Base-by-base conservation (phyloP, 2,888 invertebrate genomes). In the Andrena dorsata region DNA sequence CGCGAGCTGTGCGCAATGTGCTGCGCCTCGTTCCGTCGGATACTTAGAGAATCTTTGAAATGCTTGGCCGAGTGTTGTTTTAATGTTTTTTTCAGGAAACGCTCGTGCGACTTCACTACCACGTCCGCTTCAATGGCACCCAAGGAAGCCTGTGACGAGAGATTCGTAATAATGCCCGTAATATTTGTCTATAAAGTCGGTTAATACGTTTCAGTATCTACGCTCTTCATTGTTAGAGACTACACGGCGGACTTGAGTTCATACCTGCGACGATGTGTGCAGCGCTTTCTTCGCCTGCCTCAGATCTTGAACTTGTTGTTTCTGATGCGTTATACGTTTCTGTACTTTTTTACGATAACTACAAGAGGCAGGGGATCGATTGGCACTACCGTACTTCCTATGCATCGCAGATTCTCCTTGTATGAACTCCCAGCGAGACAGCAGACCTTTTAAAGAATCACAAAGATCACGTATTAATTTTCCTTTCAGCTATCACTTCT, bases 341-440 rank as follows among this genome's bases (percentile, higher is more conserved):
- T 97, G 96, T 85, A 96, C 94, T 91, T 96, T 96, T 89, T 96
- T 96, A 13, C 96, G 95, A 90, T 95, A 96, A 91, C 95, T 94
- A 86, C 95, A 95, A 0, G 95, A 94, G n/a, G 93, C 92, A 3
- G 92, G 91, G 2, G 92, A 92, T 35, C 93, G 90, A 83, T 86
- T 93, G 1, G 93, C 90, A 61, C 89, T 93, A 1, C 92, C 91
- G 41, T 92, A 94, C 78, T 93, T 93, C 91, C 87, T 95, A 94
- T 92, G 96, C 95, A 93, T 96, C 92, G 91, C 96, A 91, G 95
- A 95, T 93, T 97, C 97, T 77, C 98, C 98, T 86, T 97, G 97
- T 91, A 98, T 97, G 95, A 98, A 98, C 94, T 98, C 98, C 98
- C 98, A 98, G 76, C 98, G 96, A 70, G 95, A 95, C 32, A 95